Evolutionary conservation across 2,888 invertebrate genomes (phyloP), one percentile per base, ranked within the genome.

Genomic region (Conus canariensis): DNA sequence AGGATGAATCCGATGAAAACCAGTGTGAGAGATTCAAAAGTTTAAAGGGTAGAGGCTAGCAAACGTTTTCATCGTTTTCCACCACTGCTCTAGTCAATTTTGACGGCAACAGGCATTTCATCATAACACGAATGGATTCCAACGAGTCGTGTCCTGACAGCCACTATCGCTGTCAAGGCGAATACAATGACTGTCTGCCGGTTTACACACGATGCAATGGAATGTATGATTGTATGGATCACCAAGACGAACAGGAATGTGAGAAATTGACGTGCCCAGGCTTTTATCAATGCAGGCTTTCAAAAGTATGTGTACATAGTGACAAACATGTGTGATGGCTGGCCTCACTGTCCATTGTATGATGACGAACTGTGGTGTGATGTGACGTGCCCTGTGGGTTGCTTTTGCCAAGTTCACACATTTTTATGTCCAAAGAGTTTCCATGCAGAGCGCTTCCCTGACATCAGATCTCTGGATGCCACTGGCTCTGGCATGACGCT

Each of bases 311-410:
- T 82, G 56, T 82, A 5, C 82, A 82, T 19, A 56, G 82, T 82
- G 82, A 82, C n/a, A 59, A 59, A 85, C 2, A 22, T 85, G n/a
- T 85, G 85, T 85, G 85, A 85, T 59, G 59, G 59, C 25, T 59
- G n/a, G 45, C 25, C 59, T 14, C 85, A 85, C 45, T 85, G 85
- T n/a, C 85, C 85, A 25, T 22, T n/a, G 59, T 10, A 85, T 25
- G 85, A 85, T 16, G 85, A 85, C 16, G 85, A 85, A 85, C n/a
- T 85, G n/a, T 30, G 12, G 59, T 85, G 85, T n/a, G n/a, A 59
- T 9, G n/a, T 59, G n/a, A 59, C n/a, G 10, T 85, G 85, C n/a
- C 85, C 85, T 85, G 12, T 12, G 10, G 10, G 10, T 4, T 85
- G 85, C 22, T 4, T 85, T 4, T 85, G 85, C n/a, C 59, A 85